These are phyloP conservation scores for Sapayoa aenigma DNA, from an alignment of 2,113 vertebrate species.

Conservation along the genomic window DNA sequence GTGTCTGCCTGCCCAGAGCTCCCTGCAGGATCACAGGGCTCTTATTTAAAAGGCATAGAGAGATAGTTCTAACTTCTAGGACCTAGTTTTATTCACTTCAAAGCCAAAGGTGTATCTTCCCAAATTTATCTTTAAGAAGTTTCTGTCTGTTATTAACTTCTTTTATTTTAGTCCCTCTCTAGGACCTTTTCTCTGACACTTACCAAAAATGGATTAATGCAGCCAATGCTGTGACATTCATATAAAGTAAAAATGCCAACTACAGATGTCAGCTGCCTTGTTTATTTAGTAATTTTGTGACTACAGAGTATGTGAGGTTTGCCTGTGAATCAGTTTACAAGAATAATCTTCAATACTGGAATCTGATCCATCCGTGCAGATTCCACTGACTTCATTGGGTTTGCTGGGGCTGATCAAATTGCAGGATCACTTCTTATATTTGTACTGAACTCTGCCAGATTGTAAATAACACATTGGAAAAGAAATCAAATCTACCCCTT, in stretches of 20 bases:
- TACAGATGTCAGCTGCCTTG: background rate
- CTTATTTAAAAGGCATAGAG: background rate
- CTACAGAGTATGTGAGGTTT: background rate
- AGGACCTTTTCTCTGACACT: background rate
- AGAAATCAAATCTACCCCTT: background rate
- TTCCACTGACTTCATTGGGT: background rate
- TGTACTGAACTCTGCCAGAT: slow-evolving; percentile 5
- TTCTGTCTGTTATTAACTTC: background rate
- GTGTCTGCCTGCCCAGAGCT: background rate
- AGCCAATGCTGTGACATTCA: background rate
- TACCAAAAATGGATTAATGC: background rate
- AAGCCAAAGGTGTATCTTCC: background rate
- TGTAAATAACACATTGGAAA: background rate
- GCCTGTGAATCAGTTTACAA: background rate
- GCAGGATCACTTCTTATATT: slow-evolving; percentile 17
- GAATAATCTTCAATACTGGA: background rate
- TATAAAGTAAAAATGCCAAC: background rate
- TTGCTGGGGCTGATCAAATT: background rate
- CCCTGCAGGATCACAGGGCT: background rate
- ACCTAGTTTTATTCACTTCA: background rate
- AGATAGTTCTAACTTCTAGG: background rate
- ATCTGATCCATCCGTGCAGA: background rate
- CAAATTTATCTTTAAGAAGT: background rate
- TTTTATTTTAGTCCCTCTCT: background rate
- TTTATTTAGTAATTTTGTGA: background rate